Evolutionary conservation across 23 tunicate genomes (phyloP).

Genomic region (Oikopleura vanhoeffeni): DNA sequence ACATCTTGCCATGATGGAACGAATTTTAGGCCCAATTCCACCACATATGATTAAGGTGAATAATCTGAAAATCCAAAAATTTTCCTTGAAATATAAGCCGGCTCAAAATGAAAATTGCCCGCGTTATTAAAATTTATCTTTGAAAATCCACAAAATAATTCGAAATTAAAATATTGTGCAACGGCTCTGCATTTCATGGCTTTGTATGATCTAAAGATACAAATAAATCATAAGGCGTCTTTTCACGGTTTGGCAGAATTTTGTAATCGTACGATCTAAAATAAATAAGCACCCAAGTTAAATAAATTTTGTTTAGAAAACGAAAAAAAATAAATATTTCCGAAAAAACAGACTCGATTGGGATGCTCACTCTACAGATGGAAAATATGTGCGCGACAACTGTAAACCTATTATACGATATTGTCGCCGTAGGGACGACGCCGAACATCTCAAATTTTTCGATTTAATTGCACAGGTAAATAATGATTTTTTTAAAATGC

Average conservation of each 20-base stretch:
- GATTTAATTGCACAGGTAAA: slow-evolving; percentile 58
- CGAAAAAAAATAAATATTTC: slow-evolving; percentile 38
- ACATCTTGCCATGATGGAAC: slow-evolving; percentile 97
- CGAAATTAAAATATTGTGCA: no score
- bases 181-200: no score
- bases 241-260: no score
- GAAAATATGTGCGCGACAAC: slow-evolving; percentile 94
- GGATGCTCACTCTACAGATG: slow-evolving; percentile 74
- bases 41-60: slow-evolving; percentile 41
- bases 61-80: no score
- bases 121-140: slow-evolving; percentile 26
- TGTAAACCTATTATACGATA: slow-evolving; percentile 91
- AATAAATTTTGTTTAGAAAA: slow-evolving; percentile 10
- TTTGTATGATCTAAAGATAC: no score
- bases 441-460: slow-evolving; percentile 61
- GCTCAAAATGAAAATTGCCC: no score
- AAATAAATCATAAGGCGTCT: no score
- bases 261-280: no score
- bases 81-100: no score
- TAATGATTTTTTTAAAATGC: no score
- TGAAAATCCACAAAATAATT: no score
- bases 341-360: slow-evolving; percentile 57
- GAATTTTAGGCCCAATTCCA: slow-evolving; percentile 86
- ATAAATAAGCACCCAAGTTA: no score
- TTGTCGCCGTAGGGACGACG: slow-evolving; percentile 65